A percentile compares a stretch with the other conserved stretches of the same genome.
Conservation (phyloP, 2,888 invertebrate species). For the Drosophila meridionalis region DNA sequence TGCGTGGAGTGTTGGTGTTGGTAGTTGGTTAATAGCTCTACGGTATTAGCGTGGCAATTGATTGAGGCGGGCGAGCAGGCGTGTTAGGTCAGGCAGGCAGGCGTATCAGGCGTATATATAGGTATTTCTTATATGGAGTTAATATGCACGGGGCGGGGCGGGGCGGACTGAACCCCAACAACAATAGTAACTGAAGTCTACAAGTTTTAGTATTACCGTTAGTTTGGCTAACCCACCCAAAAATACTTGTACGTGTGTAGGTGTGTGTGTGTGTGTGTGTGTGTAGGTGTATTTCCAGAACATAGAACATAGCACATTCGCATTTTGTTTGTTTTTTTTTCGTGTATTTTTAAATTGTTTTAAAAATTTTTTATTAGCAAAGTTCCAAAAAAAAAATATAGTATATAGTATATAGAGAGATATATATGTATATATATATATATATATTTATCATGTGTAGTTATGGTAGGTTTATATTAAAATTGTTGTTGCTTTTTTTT, state of each 20-base stretch:
- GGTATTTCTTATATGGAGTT: slow-evolving; percentile 2
- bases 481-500: slow-evolving; percentile 3
- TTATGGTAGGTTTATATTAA: slow-evolving; percentile 45
- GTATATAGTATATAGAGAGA: not conserved
- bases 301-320: slow-evolving; percentile 53
- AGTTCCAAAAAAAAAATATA: slow-evolving; percentile 42
- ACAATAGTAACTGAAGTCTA: not conserved
- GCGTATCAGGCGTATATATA: slow-evolving; percentile 36
- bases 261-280: slow-evolving; percentile 25
- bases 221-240: slow-evolving; percentile 41
- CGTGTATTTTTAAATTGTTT: slow-evolving; percentile 37
- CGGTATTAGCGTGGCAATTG: slow-evolving; percentile 44
- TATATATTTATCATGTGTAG: slow-evolving; percentile 44
- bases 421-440: slow-evolving; percentile 1
- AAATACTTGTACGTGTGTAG: slow-evolving; percentile 17
- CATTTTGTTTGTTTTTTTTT: slow-evolving; percentile 25
- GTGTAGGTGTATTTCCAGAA: slow-evolving; percentile 47
- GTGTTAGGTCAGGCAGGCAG: slow-evolving; percentile 20
- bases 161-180: not conserved
- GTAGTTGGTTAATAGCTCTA: slow-evolving; percentile 58
- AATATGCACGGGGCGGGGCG: slow-evolving; percentile 24
- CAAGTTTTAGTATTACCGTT: slow-evolving; percentile 25
- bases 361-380: slow-evolving; percentile 64
- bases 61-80: slow-evolving; percentile 25
- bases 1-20: not conserved